These are phyloP conservation scores for Polia nebulosa DNA, from an alignment of 2,888 invertebrate genomes.

Conservation along the genomic window DNA sequence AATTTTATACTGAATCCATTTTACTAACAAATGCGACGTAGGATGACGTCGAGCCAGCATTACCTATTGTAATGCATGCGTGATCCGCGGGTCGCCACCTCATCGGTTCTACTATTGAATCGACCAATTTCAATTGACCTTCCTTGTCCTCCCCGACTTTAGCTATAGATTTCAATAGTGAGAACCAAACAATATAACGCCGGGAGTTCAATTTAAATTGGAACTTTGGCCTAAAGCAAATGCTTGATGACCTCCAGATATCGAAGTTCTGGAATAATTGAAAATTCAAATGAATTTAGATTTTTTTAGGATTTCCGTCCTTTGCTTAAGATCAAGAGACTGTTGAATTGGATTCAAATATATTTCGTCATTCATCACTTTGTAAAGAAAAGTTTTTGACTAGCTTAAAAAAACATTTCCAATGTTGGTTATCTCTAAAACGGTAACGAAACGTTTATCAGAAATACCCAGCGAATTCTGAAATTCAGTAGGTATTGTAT, in stretches of 20 bases:
- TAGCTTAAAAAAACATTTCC: slow-evolving; percentile 9
- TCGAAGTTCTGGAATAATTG: slow-evolving; percentile 74
- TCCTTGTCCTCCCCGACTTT: slow-evolving; percentile 57
- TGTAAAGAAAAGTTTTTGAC: slow-evolving; percentile 5
- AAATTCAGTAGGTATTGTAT: slow-evolving; percentile 67
- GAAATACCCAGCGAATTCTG: slow-evolving; percentile 40
- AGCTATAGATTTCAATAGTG: slow-evolving; percentile 15
- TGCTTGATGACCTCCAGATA: slow-evolving; percentile 83
- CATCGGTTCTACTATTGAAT: slow-evolving; percentile 70
- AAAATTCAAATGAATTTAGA: slow-evolving; percentile 68
- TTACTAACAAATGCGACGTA: slow-evolving; percentile 73
- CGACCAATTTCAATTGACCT: slow-evolving; percentile 75
- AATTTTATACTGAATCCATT: slow-evolving; percentile 61
- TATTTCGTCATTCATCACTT: slow-evolving; percentile 19
- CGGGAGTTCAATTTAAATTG: slow-evolving; percentile 71
- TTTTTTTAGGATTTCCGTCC: slow-evolving; percentile 48
- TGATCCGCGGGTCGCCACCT: slow-evolving; percentile 82
- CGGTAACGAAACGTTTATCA: slow-evolving; percentile 18
- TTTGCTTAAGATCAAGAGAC: slow-evolving; percentile 8
- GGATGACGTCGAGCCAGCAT: slow-evolving; percentile 80
- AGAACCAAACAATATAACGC: slow-evolving; percentile 25
- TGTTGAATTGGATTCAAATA: slow-evolving; percentile 11
- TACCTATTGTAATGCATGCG: slow-evolving; percentile 89
- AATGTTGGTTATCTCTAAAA: slow-evolving; percentile 16
- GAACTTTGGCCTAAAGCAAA: slow-evolving; percentile 75